Percentiles rank a stretch among this genome's conserved stretches.
These are phyloP conservation scores for Leptoclinus maculatus DNA, from an alignment of 2,797 vertebrate species.

Conservation along the genomic window DNA sequence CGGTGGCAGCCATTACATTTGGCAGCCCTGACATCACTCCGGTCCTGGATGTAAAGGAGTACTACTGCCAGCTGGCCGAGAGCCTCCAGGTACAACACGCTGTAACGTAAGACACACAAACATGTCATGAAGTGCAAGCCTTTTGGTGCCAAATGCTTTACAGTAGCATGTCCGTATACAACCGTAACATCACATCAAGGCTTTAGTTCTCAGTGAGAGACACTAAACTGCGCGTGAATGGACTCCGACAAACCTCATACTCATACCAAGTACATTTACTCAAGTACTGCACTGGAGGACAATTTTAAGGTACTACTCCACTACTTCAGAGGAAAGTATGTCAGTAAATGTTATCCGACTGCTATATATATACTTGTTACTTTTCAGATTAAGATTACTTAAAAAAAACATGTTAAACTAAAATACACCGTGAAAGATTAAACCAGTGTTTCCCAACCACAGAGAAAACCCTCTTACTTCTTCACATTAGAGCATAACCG, in stretches of 20 bases:
- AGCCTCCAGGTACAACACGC: constrained; percentile 79
- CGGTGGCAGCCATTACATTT: constrained; percentile 69
- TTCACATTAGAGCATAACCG: neutral
- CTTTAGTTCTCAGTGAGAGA: constrained; percentile 13
- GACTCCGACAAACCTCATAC: neutral
- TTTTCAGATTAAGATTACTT: neutral
- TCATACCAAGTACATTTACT: neutral
- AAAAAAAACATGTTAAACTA: neutral
- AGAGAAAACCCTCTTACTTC: neutral
- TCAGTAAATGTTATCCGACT: neutral
- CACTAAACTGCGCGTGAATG: constrained; percentile 14
- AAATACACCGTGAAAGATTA: neutral
- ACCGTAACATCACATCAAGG: constrained; percentile 11
- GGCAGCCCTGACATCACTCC: constrained; percentile 77
- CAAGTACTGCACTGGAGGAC: neutral
- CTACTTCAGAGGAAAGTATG: neutral
- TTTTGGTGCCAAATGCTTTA: constrained; percentile 21
- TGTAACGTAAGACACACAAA: constrained; percentile 46
- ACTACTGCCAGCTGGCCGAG: constrained; percentile 81
- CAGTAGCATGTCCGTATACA: constrained; percentile 5
- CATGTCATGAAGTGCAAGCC: constrained; percentile 37
- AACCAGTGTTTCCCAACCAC: no score
- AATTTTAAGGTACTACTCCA: neutral
- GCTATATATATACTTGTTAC: neutral
- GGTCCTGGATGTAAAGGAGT: constrained; percentile 78